Evolutionary conservation across 2,797 vertebrate species (phyloP), one percentile per base, ranked within the genome.

Genomic region (Rachycentron canadum): DNA sequence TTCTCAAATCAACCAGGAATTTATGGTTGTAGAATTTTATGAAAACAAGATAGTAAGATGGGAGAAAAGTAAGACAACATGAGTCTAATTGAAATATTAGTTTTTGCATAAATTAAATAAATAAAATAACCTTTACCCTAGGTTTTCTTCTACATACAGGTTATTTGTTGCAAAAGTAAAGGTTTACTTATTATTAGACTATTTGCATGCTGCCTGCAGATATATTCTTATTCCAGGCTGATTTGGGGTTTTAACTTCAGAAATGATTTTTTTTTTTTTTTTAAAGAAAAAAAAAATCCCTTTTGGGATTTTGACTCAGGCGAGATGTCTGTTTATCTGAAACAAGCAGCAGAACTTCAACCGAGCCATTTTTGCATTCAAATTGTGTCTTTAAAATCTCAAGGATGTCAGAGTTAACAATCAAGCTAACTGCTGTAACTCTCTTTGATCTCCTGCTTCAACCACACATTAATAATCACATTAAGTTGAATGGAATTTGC

Each of bases 311-410:
- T 76, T 67, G 67, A 87, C 77, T 85, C 62, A 63, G 85, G 82
- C 73, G 21, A 82, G 52, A 86, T 57, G 72, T 86, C 70, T 86
- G 84, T 88, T 88, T 89, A 80, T 89, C 78, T 89, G 77, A 86
- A 52, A 50, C 71, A 78, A 40, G 19, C 69, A 50, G 16, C 61
- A 78, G 58, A 79, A 75, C 57, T 76, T 83, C 8, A 73, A 16
- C 58, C 30, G 53, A 72, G 45, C 47, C 50, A 52, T 34, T 57
- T 76, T 76, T 50, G 60, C 64, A 77, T 83, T 88, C 56, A 78
- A 43, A 78, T 62, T 30, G 60, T 79, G 76, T 78, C 75, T 81
- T 78, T 21, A 56, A 79, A 67, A 81, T 75, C 50, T 72, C 30
- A 49, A 81, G 43, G 50, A 84, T 86, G 70, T 80, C 47, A 47